These are phyloP conservation scores for Pachyuromys duprasi DNA, from an alignment of 2,797 vertebrate species.

Conservation along the genomic window DNA sequence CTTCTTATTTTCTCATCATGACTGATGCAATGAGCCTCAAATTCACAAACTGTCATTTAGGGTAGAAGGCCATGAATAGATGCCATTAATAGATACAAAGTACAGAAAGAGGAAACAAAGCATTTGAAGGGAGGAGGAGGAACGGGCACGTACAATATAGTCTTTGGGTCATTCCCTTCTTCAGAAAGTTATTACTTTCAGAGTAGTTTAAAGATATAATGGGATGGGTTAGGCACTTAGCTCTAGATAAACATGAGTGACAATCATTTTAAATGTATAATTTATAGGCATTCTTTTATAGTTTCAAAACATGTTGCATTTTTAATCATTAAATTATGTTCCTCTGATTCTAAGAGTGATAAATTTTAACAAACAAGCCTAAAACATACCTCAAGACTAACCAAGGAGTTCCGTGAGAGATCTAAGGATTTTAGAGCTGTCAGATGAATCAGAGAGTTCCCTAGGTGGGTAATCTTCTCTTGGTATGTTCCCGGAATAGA, in stretches of 20 bases:
- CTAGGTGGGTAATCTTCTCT: conserved; percentile 91
- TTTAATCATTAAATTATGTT: not conserved
- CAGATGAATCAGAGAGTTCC: conserved; percentile 89
- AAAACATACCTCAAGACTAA: conserved; percentile 88
- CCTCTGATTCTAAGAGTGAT: not conserved
- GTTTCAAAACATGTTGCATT: not conserved
- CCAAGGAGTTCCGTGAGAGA: conserved; percentile 91
- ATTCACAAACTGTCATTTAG: not conserved
- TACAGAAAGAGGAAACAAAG: not conserved
- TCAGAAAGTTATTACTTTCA: not conserved
- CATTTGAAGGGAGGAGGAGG: not conserved
- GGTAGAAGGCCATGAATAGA: not conserved
- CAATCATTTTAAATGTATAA: accelerated
- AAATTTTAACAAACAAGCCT: conserved; percentile 27
- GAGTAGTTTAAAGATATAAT: not conserved
- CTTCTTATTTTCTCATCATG: not conserved
- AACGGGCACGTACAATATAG: accelerated
- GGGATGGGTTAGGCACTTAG: not conserved
- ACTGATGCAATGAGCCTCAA: not conserved
- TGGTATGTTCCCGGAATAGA: conserved; percentile 89
- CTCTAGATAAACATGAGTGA: not conserved
- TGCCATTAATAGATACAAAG: not conserved
- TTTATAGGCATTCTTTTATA: not conserved
- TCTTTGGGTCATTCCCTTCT: not conserved
- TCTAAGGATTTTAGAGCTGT: conserved; percentile 90